Evolutionary conservation across 2,888 invertebrate species (phyloP).

Genomic region (Chaetogeoica ovagalla): DNA sequence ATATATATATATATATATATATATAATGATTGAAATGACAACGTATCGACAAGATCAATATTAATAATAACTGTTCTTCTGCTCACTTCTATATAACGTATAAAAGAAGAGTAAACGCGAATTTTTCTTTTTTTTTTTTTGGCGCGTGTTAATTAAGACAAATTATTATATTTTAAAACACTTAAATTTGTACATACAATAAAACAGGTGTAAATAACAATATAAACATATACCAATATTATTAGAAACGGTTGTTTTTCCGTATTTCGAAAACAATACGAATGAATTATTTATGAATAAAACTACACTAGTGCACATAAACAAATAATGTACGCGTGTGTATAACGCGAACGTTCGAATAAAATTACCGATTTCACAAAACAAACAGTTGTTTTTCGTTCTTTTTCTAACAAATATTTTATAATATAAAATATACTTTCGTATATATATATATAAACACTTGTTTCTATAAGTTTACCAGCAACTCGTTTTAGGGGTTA

Average conservation of each 20-base stretch:
- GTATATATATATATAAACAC: not conserved
- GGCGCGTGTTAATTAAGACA: not conserved
- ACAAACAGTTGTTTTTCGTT: not conserved
- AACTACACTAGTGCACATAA: no score
- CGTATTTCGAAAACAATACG: not conserved
- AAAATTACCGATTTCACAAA: not conserved
- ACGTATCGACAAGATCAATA: not conserved
- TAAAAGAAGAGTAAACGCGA: not conserved
- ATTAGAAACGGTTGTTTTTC: no score
- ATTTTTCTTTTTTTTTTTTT: no score
- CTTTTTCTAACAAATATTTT: not conserved
- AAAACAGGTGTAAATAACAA: no score
- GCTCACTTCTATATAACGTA: not conserved
- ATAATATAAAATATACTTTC: not conserved
- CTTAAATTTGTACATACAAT: no score
- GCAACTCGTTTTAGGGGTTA: not conserved
- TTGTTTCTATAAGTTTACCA: constrained; percentile 21
- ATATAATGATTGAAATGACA: not conserved
- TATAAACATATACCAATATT: no score
- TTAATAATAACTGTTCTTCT: not conserved
- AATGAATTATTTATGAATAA: no score
- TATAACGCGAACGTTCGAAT: no score
- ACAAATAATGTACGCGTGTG: no score
- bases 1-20: no score
- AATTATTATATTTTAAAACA: not conserved